Percentiles rank a stretch among this genome's conserved stretches.
Evolutionary conservation across 2,888 invertebrate genomes (phyloP).

Genomic region (Melanostoma mellinum): DNA sequence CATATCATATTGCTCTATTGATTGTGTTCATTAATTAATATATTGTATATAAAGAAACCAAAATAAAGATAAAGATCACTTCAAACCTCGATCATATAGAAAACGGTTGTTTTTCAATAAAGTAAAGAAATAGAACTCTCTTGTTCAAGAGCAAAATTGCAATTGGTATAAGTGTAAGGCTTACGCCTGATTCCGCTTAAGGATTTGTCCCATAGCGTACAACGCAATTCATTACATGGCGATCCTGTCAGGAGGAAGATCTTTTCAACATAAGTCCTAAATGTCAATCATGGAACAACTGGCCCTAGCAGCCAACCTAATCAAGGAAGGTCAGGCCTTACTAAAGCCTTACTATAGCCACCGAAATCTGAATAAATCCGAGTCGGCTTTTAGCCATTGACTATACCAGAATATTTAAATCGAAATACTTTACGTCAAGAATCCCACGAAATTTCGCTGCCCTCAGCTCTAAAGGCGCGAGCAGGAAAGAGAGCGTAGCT

Average conservation of each 20-base stretch:
- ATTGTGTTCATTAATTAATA: too few species aligned
- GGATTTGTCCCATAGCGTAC: too few species aligned
- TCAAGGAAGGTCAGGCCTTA: neutral
- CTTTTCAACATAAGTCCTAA: neutral
- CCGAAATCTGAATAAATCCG: neutral
- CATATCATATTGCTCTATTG: too few species aligned
- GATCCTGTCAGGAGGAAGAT: neutral
- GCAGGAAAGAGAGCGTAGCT: neutral
- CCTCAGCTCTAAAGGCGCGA: conserved; percentile 1
- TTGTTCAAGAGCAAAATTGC: too few species aligned
- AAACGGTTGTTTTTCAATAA: too few species aligned
- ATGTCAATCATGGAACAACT: neutral
- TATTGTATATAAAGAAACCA: too few species aligned
- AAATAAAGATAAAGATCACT: too few species aligned
- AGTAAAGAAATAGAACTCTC: too few species aligned
- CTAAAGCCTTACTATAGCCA: too few species aligned
- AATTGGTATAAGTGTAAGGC: too few species aligned
- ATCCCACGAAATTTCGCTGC: neutral
- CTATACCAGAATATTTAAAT: neutral
- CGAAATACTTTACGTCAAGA: neutral
- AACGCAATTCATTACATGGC: neutral
- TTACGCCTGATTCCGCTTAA: too few species aligned
- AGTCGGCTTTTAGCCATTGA: neutral
- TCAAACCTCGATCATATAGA: too few species aligned
- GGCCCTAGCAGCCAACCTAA: neutral